Evolutionary conservation across 1,140 invertebrate genomes (phyloP).

Genomic region (Diorhabda sublineata): DNA sequence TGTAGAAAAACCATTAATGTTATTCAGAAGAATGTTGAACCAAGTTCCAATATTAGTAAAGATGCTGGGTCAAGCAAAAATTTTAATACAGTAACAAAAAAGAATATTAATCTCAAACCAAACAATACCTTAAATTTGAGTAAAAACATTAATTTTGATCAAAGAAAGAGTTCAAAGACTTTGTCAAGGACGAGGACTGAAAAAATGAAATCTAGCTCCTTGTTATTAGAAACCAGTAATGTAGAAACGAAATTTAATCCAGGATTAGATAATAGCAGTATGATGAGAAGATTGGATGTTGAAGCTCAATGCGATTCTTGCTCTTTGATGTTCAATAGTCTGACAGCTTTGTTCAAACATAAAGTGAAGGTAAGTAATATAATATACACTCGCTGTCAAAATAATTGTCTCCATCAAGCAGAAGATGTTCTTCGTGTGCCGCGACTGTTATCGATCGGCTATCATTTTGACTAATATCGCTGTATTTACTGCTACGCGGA

Average conservation of each 20-base stretch:
- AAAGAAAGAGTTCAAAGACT: background rate
- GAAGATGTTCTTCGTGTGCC: background rate
- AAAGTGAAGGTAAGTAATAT: constrained; percentile 27
- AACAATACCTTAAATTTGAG: background rate
- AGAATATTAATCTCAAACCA: background rate
- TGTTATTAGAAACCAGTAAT: background rate
- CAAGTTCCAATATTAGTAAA: background rate
- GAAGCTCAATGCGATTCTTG: constrained; percentile 33
- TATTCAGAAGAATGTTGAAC: background rate
- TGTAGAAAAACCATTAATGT: background rate
- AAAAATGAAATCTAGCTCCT: background rate
- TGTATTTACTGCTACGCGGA: background rate
- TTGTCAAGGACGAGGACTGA: background rate
- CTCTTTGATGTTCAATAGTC: constrained; percentile 27
- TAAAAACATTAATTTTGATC: background rate
- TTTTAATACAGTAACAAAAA: background rate
- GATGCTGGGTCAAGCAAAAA: background rate
- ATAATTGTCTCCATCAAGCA: background rate
- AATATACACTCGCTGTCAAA: background rate
- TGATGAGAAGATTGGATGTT: background rate
- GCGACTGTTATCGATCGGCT: background rate
- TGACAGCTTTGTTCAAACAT: constrained; percentile 33
- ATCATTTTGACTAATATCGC: background rate
- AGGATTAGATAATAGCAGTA: constrained; percentile 1
- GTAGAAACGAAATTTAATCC: background rate